These are phyloP conservation scores for Polietes domitor DNA, from an alignment of 2,888 invertebrate species.

Conservation along the genomic window DNA sequence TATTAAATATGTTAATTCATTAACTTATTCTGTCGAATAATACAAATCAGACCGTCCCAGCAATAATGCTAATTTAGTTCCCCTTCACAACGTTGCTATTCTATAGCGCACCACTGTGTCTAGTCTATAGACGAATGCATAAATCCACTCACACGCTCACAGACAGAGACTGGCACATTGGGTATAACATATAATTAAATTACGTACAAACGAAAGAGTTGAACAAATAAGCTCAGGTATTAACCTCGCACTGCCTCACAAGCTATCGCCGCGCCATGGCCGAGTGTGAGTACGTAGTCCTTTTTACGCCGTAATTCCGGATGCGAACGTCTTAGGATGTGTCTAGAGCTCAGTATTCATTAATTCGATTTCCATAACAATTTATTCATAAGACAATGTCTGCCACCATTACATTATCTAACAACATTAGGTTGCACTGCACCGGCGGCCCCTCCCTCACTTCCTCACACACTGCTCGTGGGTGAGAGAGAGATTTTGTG, in stretches of 20 bases:
- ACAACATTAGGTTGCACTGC: slow-evolving; percentile 65
- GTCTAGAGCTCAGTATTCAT: slow-evolving; percentile 78
- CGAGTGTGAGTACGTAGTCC: slow-evolving; percentile 31
- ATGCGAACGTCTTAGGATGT: slow-evolving; percentile 49
- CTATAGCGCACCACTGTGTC: not conserved
- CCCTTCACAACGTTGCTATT: not conserved
- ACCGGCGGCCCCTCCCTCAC: too few species aligned
- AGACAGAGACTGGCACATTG: slow-evolving; percentile 40
- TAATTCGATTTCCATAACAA: slow-evolving; percentile 82
- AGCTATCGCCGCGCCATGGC: slow-evolving; percentile 27
- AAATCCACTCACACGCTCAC: slow-evolving; percentile 33
- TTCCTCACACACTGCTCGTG: not conserved
- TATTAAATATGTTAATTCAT: too few species aligned
- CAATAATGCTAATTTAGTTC: too few species aligned
- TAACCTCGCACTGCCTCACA: slow-evolving; percentile 74
- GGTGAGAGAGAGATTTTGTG: not conserved
- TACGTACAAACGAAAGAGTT: slow-evolving; percentile 81
- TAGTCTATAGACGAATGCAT: slow-evolving; percentile 50
- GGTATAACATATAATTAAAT: slow-evolving; percentile 80
- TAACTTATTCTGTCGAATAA: too few species aligned
- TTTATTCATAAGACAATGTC: slow-evolving; percentile 82
- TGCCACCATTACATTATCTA: slow-evolving; percentile 81
- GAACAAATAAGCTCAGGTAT: slow-evolving; percentile 82
- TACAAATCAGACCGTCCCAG: too few species aligned
- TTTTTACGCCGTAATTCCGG: slow-evolving; percentile 47